phyloP scores from a whole-genome alignment of 2,113 vertebrate genomes.

The Stegostoma tigrinum region DNA sequence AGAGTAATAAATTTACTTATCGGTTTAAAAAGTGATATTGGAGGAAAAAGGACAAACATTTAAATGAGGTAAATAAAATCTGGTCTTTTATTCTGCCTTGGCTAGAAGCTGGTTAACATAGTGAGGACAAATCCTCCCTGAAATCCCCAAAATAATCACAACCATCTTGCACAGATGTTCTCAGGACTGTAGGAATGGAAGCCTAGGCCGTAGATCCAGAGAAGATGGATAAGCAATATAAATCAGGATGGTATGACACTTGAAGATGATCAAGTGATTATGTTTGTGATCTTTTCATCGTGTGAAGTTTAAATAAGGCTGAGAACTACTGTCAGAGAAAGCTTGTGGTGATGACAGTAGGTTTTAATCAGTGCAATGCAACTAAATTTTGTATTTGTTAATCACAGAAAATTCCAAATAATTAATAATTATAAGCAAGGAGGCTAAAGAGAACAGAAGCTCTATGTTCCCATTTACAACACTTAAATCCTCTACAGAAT shows the following conservation, averaged over 20 bases:
- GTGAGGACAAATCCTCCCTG: neutral
- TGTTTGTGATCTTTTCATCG: neutral
- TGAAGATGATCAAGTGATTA: neutral
- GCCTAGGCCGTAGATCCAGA: neutral
- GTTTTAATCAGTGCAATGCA: no score
- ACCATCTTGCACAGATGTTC: neutral
- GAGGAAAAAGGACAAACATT: no score
- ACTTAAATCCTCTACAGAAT: no score
- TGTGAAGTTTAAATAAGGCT: neutral
- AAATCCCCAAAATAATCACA: neutral
- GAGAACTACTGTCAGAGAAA: neutral
- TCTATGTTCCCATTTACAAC: no score
- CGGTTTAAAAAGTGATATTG: no score
- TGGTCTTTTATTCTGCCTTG: neutral
- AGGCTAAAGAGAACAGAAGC: no score
- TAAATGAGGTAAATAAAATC: neutral
- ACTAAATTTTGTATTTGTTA: no score
- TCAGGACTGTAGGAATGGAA: neutral
- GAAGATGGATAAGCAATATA: neutral
- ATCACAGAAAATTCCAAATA: no score
- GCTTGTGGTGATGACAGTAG: neutral
- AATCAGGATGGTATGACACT: neutral
- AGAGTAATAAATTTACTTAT: no score
- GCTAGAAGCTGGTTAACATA: no score
- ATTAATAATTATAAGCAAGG: no score